Base-by-base conservation (phyloP, 2,888 invertebrate species). In the Brachyopa scutellaris region DNA sequence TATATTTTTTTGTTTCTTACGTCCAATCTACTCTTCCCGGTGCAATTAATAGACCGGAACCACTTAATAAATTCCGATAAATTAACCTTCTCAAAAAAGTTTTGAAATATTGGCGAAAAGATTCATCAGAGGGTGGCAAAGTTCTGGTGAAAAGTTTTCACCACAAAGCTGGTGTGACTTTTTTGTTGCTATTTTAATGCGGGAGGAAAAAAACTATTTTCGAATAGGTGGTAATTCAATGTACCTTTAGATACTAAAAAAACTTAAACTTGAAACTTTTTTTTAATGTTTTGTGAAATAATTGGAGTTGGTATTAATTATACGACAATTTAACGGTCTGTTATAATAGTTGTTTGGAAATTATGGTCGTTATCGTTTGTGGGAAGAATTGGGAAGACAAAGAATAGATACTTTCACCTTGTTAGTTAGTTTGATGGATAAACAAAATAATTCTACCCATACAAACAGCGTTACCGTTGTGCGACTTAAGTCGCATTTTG, bases 181-280 rank as follows among this genome's bases (percentile, higher is more conserved):
- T 59, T 59, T 29, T 59, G 59, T 59, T 59, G 59, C 31, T 31
- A 31, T 59, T 59, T 59, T 59, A 59, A 59, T 59, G n/a, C n/a
- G 59, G 59, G 59, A 59, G 29, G 23, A 15, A 15, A 8, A 42
- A 59, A 59, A 51, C 51, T 51, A 51, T n/a, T n/a, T n/a, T n/a
- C n/a, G n/a, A n/a, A n/a, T n/a, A n/a, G n/a, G n/a, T n/a, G n/a
- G n/a, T n/a, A n/a, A n/a, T n/a, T n/a, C n/a, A n/a, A n/a, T 51
- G 51, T 31, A 31, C 29, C 29, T n/a, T 11, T 26, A 6, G 26
- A 26, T 26, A 26, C 6, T 26, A n/a, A 33, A 33, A 33, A 33
- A 33, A 33, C 11, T 23, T 47, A 23, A 29, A 29, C 6, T 1
- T 29, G 29, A 49, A 15, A 17, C 36, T 17, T 36, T 38, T 57